These are phyloP conservation scores for Halisarca cf. caerulea DNA, from an alignment of 37 sponge, comb jelly and placozoan species.

Conservation along the genomic window DNA sequence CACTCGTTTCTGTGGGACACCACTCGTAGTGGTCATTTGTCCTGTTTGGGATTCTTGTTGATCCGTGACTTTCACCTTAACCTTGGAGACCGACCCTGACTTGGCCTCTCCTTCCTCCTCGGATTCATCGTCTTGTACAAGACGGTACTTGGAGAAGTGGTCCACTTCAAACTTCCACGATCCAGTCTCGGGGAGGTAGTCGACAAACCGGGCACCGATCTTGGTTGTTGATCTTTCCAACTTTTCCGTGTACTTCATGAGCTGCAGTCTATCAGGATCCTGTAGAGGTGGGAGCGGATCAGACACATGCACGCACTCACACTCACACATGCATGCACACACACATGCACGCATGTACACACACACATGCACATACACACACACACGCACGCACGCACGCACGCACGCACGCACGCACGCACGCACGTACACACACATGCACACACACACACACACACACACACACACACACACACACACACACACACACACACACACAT, in stretches of 20 bases:
- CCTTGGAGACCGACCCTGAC: slow-evolving; percentile 11
- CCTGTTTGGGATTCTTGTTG: too few species aligned
- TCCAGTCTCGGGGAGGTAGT: slow-evolving; percentile 77
- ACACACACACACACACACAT: background rate
- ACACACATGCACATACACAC: background rate
- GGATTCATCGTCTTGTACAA: slow-evolving; percentile 63
- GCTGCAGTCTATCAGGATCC: slow-evolving; percentile 48
- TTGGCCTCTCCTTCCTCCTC: slow-evolving; percentile 53
- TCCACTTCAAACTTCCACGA: slow-evolving; percentile 77
- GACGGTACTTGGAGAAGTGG: slow-evolving; percentile 91
- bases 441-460: background rate
- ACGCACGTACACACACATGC: background rate
- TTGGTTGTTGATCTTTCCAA: slow-evolving; percentile 67
- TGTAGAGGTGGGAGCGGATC: too few species aligned
- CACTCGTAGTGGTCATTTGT: too few species aligned
- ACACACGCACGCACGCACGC: background rate
- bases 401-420: background rate
- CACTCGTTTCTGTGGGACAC: slow-evolving; percentile 5
- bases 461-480: background rate
- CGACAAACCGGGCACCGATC: slow-evolving; percentile 83
- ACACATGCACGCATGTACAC: slow-evolving; percentile 3
- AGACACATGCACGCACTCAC: slow-evolving; percentile 11
- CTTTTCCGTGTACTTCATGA: slow-evolving; percentile 68
- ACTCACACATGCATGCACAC: too few species aligned
- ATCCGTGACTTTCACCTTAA: background rate